Percentiles rank a stretch among this genome's conserved stretches.
Evolutionary conservation across 2,888 invertebrate species (phyloP).

Genomic region (Clepsis dumicolana): DNA sequence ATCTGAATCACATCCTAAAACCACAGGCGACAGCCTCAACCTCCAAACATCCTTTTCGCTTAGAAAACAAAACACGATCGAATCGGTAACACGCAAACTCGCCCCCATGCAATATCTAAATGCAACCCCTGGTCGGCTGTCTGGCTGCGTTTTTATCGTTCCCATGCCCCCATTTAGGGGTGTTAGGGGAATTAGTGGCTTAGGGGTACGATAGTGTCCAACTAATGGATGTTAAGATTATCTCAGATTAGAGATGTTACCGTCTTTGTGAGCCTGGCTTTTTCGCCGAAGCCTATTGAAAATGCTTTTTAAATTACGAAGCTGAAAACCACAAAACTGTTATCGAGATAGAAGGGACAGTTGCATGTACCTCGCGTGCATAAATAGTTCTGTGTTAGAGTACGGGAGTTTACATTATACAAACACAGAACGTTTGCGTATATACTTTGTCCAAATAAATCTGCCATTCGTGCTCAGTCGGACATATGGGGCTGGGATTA

Average conservation of each 20-base stretch:
- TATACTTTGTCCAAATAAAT: slow-evolving; percentile 19
- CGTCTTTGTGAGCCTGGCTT: background rate
- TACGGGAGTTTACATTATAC: background rate
- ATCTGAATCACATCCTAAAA: no score
- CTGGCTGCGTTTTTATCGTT: slow-evolving; percentile 32
- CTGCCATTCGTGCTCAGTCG: slow-evolving; percentile 12
- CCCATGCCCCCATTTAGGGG: slow-evolving; percentile 17
- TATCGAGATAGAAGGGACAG: no score
- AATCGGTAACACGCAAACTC: slow-evolving; percentile 19
- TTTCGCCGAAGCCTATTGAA: slow-evolving; percentile 21
- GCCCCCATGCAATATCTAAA: slow-evolving; percentile 37
- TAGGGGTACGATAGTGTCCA: slow-evolving; percentile 35
- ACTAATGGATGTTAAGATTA: slow-evolving; percentile 38
- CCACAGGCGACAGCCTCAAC: no score
- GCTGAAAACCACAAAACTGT: background rate
- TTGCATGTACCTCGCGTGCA: background rate
- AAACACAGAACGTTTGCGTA: no score
- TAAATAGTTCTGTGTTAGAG: no score
- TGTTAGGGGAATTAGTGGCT: slow-evolving; percentile 5
- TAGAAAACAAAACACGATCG: slow-evolving; percentile 8
- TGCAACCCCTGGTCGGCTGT: slow-evolving; percentile 28
- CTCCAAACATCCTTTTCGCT: background rate
- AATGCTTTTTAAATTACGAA: slow-evolving; percentile 5
- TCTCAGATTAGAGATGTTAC: slow-evolving; percentile 32
- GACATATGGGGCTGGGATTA: slow-evolving; percentile 32